Conservation (phyloP, 2,888 invertebrate genomes). For the Pandemis heparana region DNA sequence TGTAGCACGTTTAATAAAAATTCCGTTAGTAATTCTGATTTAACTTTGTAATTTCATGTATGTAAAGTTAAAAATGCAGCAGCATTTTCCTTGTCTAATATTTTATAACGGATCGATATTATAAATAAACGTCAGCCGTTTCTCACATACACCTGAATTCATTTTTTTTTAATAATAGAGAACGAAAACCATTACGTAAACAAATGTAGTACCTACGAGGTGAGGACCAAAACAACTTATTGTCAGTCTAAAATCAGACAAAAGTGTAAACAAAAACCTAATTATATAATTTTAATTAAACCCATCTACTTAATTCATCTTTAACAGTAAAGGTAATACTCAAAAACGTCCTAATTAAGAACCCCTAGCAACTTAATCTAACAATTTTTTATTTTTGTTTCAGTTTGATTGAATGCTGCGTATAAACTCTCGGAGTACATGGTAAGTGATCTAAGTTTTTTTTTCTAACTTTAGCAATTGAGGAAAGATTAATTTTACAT, state of each 20-base stretch:
- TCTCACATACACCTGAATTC: conserved; percentile 12
- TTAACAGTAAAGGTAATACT: too few relatives aligned
- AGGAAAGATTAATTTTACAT: too few relatives aligned
- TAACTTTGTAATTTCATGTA: conserved; percentile 12
- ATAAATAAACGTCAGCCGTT: background rate
- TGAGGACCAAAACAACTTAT: too few relatives aligned
- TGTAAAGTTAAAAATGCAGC: background rate
- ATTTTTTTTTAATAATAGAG: too few relatives aligned
- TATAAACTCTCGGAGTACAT: background rate
- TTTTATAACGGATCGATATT: conserved; percentile 3
- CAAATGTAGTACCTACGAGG: too few relatives aligned
- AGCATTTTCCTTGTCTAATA: background rate
- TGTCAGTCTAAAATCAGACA: too few relatives aligned
- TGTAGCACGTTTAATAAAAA: conserved; percentile 21
- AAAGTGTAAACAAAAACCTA: too few relatives aligned
- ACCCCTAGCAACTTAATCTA: too few relatives aligned
- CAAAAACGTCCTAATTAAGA: too few relatives aligned
- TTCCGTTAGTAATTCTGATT: background rate
- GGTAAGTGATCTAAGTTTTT: conserved; percentile 8
- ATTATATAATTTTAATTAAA: too few relatives aligned
- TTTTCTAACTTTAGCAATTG: background rate
- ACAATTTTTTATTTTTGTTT: conserved; percentile 30
- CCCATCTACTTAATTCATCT: too few relatives aligned
- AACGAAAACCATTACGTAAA: too few relatives aligned
- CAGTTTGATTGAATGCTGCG: conserved; percentile 37